Evolutionary conservation across 2,113 vertebrate species (phyloP).

Genomic region (Antennarius striatus): DNA sequence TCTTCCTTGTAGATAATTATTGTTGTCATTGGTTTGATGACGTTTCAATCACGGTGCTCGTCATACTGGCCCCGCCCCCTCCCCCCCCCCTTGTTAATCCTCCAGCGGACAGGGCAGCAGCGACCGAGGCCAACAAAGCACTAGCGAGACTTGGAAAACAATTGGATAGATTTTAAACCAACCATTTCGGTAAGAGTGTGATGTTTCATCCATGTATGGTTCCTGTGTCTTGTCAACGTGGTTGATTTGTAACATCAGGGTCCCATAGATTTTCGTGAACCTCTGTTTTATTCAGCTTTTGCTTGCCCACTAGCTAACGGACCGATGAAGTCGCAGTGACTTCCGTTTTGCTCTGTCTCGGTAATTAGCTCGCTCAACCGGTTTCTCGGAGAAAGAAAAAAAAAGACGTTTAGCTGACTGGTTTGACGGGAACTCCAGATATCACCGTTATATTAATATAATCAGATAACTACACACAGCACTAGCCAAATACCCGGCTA

Average conservation of each 20-base stretch:
- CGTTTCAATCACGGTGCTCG: too few species aligned
- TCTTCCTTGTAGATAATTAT: too few species aligned
- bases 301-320: conserved; percentile 55
- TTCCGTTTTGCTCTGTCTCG: conserved; percentile 69
- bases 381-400: conserved; percentile 6
- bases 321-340: conserved; percentile 40
- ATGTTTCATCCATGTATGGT: accelerated
- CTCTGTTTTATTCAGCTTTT: conserved; percentile 24
- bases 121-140: conserved; percentile 67
- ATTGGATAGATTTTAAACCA: conserved; percentile 40
- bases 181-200: conserved; percentile 45
- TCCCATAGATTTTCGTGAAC: neutral
- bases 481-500: conserved; percentile 28
- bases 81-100: conserved; percentile 41
- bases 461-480: neutral
- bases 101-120: conserved; percentile 44
- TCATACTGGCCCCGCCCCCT: too few species aligned
- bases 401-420: neutral
- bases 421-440: accelerated
- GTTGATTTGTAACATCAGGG: too few species aligned
- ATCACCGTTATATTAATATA: accelerated
- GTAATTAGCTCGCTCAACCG: conserved; percentile 30
- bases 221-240: accelerated
- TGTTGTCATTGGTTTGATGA: too few species aligned
- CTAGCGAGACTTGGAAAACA: conserved; percentile 47